These are phyloP conservation scores for Crypturellus undulatus DNA, from an alignment of 2,113 vertebrate genomes.

Conservation along the genomic window DNA sequence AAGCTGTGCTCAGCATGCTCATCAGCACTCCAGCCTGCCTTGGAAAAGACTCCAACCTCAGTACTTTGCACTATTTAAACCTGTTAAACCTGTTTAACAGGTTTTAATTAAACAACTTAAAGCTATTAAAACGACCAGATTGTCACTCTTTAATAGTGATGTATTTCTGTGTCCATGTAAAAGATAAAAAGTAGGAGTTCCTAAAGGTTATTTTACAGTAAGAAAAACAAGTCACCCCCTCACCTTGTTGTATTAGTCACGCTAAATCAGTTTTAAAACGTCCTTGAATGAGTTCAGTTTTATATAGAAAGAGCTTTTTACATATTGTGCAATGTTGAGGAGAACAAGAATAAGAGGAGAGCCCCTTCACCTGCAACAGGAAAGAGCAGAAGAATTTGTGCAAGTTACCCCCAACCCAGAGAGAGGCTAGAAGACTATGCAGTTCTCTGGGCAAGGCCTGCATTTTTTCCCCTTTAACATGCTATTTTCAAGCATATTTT, in stretches of 20 bases:
- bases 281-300: background rate
- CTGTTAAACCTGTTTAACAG: slow-evolving; percentile 36
- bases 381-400: background rate
- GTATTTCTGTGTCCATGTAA: background rate
- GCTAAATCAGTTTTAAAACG: slow-evolving; percentile 1
- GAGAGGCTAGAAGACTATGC: background rate
- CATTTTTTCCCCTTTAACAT: background rate
- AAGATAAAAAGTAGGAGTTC: slow-evolving; percentile 37
- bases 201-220: background rate
- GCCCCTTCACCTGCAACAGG: background rate
- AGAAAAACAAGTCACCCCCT: background rate
- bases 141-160: slow-evolving; percentile 21
- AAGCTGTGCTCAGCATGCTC: slow-evolving; percentile 29
- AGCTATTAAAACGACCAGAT: slow-evolving; percentile 26
- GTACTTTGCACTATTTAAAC: slow-evolving; percentile 18
- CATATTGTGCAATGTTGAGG: background rate
- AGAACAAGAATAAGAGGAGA: background rate
- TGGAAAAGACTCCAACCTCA: background rate
- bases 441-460: background rate
- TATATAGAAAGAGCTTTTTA: background rate
- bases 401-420: background rate
- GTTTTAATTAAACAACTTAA: slow-evolving; percentile 51
- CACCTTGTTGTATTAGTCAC: background rate
- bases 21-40: slow-evolving; percentile 20
- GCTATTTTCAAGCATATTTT: slow-evolving; percentile 26